Percentiles rank a stretch among this genome's conserved stretches.
phyloP scores from a whole-genome alignment of 2,888 invertebrate species.

The Graphium colonna region DNA sequence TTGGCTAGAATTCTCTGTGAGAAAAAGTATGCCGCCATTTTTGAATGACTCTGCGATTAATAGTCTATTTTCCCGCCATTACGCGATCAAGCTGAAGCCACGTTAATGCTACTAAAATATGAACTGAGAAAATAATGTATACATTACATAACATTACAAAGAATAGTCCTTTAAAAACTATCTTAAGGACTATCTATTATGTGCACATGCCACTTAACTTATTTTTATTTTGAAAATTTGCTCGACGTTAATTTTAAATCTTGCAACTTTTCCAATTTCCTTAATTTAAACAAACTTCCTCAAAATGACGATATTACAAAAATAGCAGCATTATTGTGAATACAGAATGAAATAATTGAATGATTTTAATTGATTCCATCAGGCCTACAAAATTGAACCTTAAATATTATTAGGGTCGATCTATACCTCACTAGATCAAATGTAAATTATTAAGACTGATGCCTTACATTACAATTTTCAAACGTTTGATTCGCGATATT shows the following conservation, averaged over 20 bases:
- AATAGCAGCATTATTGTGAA: slow-evolving; percentile 5
- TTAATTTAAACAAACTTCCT: too few species aligned
- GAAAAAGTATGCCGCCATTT: not conserved
- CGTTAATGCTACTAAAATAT: slow-evolving; percentile 1
- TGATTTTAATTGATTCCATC: not conserved
- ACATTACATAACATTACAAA: too few species aligned
- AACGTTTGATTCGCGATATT: not conserved
- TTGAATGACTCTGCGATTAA: not conserved
- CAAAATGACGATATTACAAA: not conserved
- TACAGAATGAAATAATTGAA: slow-evolving; percentile 3
- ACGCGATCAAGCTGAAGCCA: not conserved
- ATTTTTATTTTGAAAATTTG: too few species aligned
- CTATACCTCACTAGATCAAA: not conserved
- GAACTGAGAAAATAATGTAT: not conserved
- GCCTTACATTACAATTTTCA: not conserved
- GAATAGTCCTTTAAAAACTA: too few species aligned
- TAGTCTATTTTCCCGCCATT: not conserved
- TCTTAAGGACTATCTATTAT: too few species aligned
- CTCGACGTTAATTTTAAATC: too few species aligned
- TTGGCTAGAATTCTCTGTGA: not conserved
- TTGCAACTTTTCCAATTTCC: too few species aligned
- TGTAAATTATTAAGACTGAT: not conserved
- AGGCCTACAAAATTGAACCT: not conserved
- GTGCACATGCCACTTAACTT: too few species aligned
- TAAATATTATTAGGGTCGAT: not conserved